Evolutionary conservation across 2,797 vertebrate species (phyloP).

Genomic region (Fundulus diaphanus): DNA sequence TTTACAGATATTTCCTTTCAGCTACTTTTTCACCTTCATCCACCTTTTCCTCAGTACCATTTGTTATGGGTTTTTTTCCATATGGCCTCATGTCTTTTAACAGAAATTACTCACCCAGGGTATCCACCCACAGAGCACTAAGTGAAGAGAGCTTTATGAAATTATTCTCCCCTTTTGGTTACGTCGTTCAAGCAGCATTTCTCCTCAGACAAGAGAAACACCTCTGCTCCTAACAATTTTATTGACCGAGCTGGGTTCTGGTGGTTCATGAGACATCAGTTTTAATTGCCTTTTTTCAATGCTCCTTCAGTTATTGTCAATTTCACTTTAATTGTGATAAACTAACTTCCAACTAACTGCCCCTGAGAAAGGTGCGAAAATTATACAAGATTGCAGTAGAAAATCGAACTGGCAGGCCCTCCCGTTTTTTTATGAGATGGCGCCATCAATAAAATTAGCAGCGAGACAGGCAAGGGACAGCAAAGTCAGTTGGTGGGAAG

Average conservation of each 20-base stretch:
- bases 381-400: slow-evolving; percentile 52
- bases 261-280: slow-evolving; percentile 16
- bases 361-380: slow-evolving; percentile 43
- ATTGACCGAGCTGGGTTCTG: slow-evolving; percentile 36
- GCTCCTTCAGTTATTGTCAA: slow-evolving; percentile 25
- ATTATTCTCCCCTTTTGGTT: slow-evolving; percentile 36
- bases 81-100: slow-evolving; percentile 20
- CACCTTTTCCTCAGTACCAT: slow-evolving; percentile 38
- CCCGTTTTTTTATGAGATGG: slow-evolving; percentile 45
- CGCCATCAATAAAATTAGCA: slow-evolving; percentile 71
- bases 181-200: slow-evolving; percentile 26
- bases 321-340: slow-evolving; percentile 63
- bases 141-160: slow-evolving; percentile 34
- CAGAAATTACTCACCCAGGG: slow-evolving; percentile 51
- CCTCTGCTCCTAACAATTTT: slow-evolving; percentile 23
- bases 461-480: slow-evolving; percentile 48
- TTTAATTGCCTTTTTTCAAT: slow-evolving; percentile 51
- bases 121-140: slow-evolving; percentile 19
- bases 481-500: slow-evolving; percentile 41
- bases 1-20: slow-evolving; percentile 6
- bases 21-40: slow-evolving; percentile 5
- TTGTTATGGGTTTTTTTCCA: slow-evolving; percentile 23
- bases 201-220: slow-evolving; percentile 27
- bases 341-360: slow-evolving; percentile 45
- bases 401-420: slow-evolving; percentile 59